phyloP scores from a whole-genome alignment of 2,888 invertebrate genomes.

The Watsonalla cultraria region DNA sequence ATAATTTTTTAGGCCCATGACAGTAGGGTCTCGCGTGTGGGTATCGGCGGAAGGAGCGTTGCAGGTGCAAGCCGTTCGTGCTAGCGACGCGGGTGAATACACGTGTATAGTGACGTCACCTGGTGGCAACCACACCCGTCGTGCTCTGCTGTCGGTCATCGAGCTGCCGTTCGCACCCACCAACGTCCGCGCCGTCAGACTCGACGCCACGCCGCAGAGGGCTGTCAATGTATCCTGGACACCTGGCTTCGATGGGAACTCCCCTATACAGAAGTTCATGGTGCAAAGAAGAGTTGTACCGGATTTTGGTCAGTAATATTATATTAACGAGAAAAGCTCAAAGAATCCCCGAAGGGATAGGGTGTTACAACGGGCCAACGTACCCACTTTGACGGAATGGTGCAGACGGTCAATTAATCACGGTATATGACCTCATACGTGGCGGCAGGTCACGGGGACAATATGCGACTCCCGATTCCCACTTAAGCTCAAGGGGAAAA shows the following conservation, averaged over 20 bases:
- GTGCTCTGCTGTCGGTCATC: constrained; percentile 88
- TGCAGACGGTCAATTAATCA: too few relatives aligned
- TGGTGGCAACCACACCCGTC: constrained; percentile 95
- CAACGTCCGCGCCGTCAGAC: constrained; percentile 86
- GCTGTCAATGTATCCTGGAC: constrained; percentile 96
- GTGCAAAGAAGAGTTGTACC: constrained; percentile 94
- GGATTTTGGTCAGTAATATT: constrained; percentile 83
- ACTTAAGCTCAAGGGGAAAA: too few relatives aligned
- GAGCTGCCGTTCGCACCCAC: constrained; percentile 97
- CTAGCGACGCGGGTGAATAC: constrained; percentile 96
- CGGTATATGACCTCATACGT: too few relatives aligned
- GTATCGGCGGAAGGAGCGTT: constrained; percentile 90
- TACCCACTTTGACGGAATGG: too few relatives aligned
- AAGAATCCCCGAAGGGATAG: too few relatives aligned
- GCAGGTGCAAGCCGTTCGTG: constrained; percentile 92
- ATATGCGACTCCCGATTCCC: too few relatives aligned
- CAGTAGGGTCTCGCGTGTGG: constrained; percentile 83
- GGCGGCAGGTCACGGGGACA: too few relatives aligned
- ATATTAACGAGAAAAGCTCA: neutral
- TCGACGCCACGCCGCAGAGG: constrained; percentile 82
- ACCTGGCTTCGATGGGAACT: constrained; percentile 98
- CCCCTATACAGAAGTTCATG: constrained; percentile 94
- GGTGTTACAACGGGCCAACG: too few relatives aligned
- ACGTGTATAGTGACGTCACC: constrained; percentile 93
- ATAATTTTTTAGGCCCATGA: constrained; percentile 53